These are phyloP conservation scores for Smutsia temminckii DNA, from an alignment of 2,797 vertebrate species.

Conservation along the genomic window DNA sequence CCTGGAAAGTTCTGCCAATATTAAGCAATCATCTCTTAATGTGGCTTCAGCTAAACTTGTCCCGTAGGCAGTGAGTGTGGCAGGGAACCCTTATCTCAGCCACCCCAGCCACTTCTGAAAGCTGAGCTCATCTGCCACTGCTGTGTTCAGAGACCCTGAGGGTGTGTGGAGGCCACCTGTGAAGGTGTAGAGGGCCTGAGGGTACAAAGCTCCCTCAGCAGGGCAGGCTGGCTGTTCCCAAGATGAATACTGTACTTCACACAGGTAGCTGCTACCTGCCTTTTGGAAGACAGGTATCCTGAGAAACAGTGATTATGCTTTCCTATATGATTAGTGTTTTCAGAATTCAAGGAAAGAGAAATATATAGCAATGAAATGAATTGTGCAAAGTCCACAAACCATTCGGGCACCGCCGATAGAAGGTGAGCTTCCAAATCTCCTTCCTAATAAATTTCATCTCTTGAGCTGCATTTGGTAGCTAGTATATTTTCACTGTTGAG, in stretches of 20 bases:
- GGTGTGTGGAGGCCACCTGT: background rate
- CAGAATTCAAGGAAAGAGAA: constrained; percentile 13
- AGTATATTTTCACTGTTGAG: background rate
- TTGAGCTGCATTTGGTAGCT: background rate
- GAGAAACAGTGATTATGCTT: background rate
- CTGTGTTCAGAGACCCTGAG: background rate
- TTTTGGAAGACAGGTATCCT: background rate
- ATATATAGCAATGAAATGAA: background rate
- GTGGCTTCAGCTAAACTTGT: constrained; percentile 65
- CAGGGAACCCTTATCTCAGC: background rate
- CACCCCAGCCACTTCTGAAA: background rate
- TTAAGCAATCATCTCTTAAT: constrained; percentile 56
- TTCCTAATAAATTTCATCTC: background rate
- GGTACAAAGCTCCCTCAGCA: background rate
- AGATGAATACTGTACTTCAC: background rate
- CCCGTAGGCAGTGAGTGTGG: constrained; percentile 14
- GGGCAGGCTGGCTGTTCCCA: background rate
- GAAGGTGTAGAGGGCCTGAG: background rate
- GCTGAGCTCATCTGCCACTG: background rate
- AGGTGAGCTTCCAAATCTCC: background rate
- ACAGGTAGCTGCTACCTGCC: background rate
- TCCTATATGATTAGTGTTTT: background rate
- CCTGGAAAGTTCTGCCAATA: constrained; percentile 45
- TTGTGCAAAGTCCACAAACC: background rate
- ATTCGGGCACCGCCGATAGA: background rate